Evolutionary conservation across 2,888 invertebrate genomes (phyloP).

Genomic region (Hylaea fasciaria): DNA sequence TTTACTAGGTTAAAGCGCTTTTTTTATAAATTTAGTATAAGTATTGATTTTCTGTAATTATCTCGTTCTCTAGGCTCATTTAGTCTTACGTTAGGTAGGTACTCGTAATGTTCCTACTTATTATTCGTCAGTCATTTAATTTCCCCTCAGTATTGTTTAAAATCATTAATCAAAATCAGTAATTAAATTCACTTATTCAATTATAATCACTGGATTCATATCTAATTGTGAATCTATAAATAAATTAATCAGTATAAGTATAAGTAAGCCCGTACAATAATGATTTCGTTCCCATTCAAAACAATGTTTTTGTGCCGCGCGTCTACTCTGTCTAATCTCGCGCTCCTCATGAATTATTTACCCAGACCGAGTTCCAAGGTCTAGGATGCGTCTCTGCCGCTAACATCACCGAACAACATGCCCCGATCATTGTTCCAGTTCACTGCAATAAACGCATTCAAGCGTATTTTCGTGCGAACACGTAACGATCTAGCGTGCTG

Average conservation of each 20-base stretch:
- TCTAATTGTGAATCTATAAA: conserved; percentile 12
- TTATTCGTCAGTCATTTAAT: no score
- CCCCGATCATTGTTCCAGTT: conserved; percentile 25
- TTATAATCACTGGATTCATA: conserved; percentile 1
- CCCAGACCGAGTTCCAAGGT: conserved; percentile 26
- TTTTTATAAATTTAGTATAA: no score
- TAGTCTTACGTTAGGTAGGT: no score
- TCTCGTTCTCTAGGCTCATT: no score
- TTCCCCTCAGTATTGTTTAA: no score
- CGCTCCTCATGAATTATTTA: conserved; percentile 24
- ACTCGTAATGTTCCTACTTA: no score
- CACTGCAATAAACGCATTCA: conserved; percentile 23
- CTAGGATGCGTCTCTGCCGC: conserved; percentile 25
- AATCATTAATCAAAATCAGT: no score
- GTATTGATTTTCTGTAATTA: no score
- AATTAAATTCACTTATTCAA: background rate
- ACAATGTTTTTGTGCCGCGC: conserved; percentile 5
- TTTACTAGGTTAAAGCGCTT: no score
- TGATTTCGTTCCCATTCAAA: conserved; percentile 25
- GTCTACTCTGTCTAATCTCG: conserved; percentile 8
- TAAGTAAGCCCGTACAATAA: conserved; percentile 16
- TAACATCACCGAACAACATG: conserved; percentile 14
- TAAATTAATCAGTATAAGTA: conserved; percentile 21
- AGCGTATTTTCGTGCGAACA: conserved; percentile 24
- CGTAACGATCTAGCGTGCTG: conserved; percentile 17